Percentiles rank a stretch among this genome's conserved stretches.
phyloP scores from a whole-genome alignment of 2,113 vertebrate species.

The Pantherophis guttatus region DNA sequence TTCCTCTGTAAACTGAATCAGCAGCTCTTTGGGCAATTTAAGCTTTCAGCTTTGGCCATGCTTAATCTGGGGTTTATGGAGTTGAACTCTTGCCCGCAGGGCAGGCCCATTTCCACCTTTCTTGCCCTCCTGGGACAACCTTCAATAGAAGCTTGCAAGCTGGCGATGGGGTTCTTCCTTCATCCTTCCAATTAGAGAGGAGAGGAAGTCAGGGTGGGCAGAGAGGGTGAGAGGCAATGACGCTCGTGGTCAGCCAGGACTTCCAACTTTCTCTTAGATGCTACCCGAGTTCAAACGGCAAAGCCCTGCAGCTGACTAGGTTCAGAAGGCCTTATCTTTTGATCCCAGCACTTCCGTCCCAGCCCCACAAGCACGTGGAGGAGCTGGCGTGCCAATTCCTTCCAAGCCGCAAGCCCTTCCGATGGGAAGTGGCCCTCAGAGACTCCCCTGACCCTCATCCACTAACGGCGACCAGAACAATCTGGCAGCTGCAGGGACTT shows the following conservation, averaged over 20 bases:
- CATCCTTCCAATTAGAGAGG: slow-evolving; percentile 17
- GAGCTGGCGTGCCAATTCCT: slow-evolving; percentile 76
- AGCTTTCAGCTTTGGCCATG: neutral
- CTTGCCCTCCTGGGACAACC: neutral
- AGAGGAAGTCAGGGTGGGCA: neutral
- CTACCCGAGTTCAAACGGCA: slow-evolving; percentile 34
- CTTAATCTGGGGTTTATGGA: neutral
- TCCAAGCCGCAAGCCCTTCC: slow-evolving; percentile 69
- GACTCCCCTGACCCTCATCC: slow-evolving; percentile 44
- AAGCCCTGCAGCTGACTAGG: slow-evolving; percentile 64
- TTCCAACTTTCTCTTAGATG: slow-evolving; percentile 49
- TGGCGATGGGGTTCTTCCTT: neutral
- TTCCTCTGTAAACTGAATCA: no score
- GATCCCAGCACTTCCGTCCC: slow-evolving; percentile 87
- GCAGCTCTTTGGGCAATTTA: neutral
- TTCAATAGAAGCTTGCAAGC: rapidly evolving
- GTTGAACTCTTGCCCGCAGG: neutral
- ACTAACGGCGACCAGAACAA: slow-evolving; percentile 42
- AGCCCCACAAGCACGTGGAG: slow-evolving; percentile 64
- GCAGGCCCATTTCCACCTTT: neutral
- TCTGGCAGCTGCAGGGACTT: slow-evolving; percentile 70
- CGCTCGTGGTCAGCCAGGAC: neutral
- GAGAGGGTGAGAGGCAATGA: neutral
- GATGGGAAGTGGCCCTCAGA: slow-evolving; percentile 84
- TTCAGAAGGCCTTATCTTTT: slow-evolving; percentile 82